Percentiles rank a stretch among this genome's conserved stretches.
phyloP scores from a whole-genome alignment of 2,113 vertebrate genomes.

The Zapornia atra region DNA sequence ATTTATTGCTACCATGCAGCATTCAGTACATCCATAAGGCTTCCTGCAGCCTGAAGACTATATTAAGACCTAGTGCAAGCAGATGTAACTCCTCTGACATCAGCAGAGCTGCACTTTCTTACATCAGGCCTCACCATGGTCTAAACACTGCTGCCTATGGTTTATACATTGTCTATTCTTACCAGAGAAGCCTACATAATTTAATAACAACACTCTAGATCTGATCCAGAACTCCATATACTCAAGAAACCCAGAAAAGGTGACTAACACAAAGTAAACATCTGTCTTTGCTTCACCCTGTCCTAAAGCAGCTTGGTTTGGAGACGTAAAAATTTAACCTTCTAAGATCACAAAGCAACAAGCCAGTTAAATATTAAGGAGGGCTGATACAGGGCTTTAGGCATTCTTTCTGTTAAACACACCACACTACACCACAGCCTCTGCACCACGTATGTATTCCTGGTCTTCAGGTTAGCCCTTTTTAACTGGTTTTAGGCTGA shows the following conservation, averaged over 20 bases:
- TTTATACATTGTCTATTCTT: neutral
- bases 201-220: neutral
- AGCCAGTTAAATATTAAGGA: neutral
- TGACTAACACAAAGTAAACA: neutral
- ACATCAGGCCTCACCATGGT: neutral
- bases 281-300: neutral
- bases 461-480: neutral
- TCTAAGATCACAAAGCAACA: neutral
- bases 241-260: neutral
- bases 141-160: neutral
- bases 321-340: neutral
- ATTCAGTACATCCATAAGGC: neutral
- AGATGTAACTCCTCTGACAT: slow-evolving; percentile 22
- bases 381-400: neutral
- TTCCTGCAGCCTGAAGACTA: slow-evolving; percentile 33
- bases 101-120: neutral
- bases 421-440: neutral
- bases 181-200: neutral
- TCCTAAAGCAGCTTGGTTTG: neutral
- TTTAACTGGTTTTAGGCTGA: neutral
- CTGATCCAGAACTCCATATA: neutral
- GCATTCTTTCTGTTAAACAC: neutral
- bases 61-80: neutral
- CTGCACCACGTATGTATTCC: neutral
- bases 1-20: slow-evolving; percentile 3